Evolutionary conservation across 2,797 vertebrate species (phyloP), one percentile per base, ranked within the genome.

Genomic region (Crenuchus spilurus): DNA sequence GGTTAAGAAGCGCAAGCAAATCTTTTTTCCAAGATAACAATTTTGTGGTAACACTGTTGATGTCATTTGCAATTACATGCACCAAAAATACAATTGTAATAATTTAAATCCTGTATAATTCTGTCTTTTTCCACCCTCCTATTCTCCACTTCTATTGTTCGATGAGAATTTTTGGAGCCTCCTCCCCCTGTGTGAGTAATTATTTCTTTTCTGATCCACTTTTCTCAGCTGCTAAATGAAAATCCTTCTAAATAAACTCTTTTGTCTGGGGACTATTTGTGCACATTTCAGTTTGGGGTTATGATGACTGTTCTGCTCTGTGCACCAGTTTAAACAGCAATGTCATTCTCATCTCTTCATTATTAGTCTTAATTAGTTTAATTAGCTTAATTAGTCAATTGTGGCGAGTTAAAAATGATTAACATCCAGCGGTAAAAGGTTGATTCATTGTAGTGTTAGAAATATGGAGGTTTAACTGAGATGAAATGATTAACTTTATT

Each of bases 11-110:
- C 80, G 71, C 70, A 78, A 85, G 83, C 84, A 89, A 90, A 90
- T 91, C 85, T 90, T 89, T 88, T n/a, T 87, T 82, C 75, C 77
- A 81, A 89, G 90, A 92, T 93, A 87, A 89, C 80, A 79, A 80
- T 91, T 91, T 89, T 87, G 87, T 75, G 28, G 79, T 88, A 88
- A 90, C 81, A 85, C 86, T 91, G 88, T 88, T 89, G 86, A 87
- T 85, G 83, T 88, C 90, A 92, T 92, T 90, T 90, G 81, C 85
- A 87, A 90, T 89, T 90, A 83, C 78, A 85, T 84, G 81, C 85
- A 78, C 74, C 75, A 84, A 91, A 55, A 91, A 90, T 88, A 80
- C 78, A 84, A 81, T 76, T 72, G n/a, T 82, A 88, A 88, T 88
- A 83, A 90, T 91, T 84, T 83, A 82, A 88, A 85, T 80, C 63